Conservation (phyloP, 2,888 invertebrate genomes). For the Pristionchus fissidentatus region DNA sequence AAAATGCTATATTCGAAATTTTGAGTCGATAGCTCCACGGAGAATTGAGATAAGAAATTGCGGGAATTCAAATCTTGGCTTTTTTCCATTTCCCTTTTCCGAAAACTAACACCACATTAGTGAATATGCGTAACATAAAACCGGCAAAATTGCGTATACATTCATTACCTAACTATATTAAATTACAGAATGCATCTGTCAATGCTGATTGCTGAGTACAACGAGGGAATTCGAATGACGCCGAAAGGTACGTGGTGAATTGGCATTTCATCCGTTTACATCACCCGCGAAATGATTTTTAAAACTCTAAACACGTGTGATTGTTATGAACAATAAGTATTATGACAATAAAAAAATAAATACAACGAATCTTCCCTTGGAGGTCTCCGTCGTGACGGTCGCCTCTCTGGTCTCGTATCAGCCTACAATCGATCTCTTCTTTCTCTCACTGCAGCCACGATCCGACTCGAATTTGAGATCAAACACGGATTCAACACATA, state of each 20-base stretch:
- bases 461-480: slow-evolving; percentile 72
- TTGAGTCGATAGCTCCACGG: too few species aligned
- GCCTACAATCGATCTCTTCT: slow-evolving; percentile 71
- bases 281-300: too few species aligned
- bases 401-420: slow-evolving; percentile 65
- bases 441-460: slow-evolving; percentile 69
- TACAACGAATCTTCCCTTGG: background rate
- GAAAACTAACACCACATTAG: too few species aligned
- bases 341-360: too few species aligned
- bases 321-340: too few species aligned
- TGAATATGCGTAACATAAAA: too few species aligned
- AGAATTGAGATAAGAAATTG: too few species aligned
- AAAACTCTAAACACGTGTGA: too few species aligned
- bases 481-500: slow-evolving; percentile 63
- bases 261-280: slow-evolving; percentile 64
- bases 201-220: slow-evolving; percentile 73
- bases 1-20: too few species aligned
- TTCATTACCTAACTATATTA: background rate
- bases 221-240: slow-evolving; percentile 63
- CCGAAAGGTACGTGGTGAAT: slow-evolving; percentile 49
- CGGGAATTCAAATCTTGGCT: too few species aligned
- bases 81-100: too few species aligned
- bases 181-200: slow-evolving; percentile 64
- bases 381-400: slow-evolving; percentile 33
- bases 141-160: too few species aligned